These are phyloP conservation scores for Tetragnatha versicolor DNA, from an alignment of 1,140 invertebrate genomes.

Conservation along the genomic window DNA sequence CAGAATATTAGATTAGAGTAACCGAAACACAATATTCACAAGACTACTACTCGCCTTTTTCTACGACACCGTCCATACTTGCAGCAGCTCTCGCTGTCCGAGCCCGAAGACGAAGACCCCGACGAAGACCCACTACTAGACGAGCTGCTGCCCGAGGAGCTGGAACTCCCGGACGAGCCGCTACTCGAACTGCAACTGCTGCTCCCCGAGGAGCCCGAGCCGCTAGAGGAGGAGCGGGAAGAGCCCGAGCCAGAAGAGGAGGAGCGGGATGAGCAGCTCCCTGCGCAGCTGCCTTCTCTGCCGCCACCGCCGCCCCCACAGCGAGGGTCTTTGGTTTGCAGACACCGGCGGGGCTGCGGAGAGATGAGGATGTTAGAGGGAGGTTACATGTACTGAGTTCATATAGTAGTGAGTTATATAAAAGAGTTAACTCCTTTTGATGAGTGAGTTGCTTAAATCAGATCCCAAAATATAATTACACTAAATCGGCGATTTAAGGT, in stretches of 20 bases:
- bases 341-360: too few species aligned
- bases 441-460: too few species aligned
- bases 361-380: too few species aligned
- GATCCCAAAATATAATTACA: too few species aligned
- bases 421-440: too few species aligned
- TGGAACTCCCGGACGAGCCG: slow-evolving; percentile 21
- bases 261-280: not conserved
- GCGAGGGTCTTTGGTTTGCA: slow-evolving; percentile 37
- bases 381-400: too few species aligned
- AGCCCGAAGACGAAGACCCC: slow-evolving; percentile 34
- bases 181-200: slow-evolving; percentile 23
- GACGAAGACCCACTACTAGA: slow-evolving; percentile 43
- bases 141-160: slow-evolving; percentile 24
- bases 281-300: slow-evolving; percentile 3
- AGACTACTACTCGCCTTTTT: too few species aligned
- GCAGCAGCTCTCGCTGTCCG: slow-evolving; percentile 44
- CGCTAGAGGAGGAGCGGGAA: slow-evolving; percentile 42
- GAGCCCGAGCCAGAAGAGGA: slow-evolving; percentile 43
- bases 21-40: too few species aligned
- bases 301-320: slow-evolving; percentile 13
- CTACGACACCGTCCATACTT: slow-evolving; percentile 18
- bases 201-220: slow-evolving; percentile 5
- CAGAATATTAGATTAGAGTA: too few species aligned
- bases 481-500: too few species aligned
- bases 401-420: too few species aligned